Evolutionary conservation across 64 coral and sea anemone species (phyloP), one percentile per base, ranked within the genome.

Genomic region (Stichodactyla mertensii): DNA sequence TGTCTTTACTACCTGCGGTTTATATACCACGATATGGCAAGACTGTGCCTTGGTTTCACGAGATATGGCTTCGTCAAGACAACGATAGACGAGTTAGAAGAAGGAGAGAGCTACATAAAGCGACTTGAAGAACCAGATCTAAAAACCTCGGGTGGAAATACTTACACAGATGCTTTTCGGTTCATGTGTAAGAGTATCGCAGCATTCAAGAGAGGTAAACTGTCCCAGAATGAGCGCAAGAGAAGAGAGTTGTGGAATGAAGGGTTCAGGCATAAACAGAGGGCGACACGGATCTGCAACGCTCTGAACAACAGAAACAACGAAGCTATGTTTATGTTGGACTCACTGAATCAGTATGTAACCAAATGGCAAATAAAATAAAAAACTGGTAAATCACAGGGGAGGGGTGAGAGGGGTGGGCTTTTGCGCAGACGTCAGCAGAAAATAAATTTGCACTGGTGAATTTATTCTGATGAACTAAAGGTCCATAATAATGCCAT

Each of bases 101-200:
- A 85, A 16, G 83, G 15, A 28, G 59, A 85, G 51, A 16, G 12
- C 0, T 31, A n/a, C 19, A 62, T 85, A 27, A 27, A 66, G 55
- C 83, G 83, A 19, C 83, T 85, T 28, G 83, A 85, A 85, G 83
- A 85, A 85, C 56, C 55, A 28, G 83, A 85, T 19, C 55, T 66
- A 3, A 64, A 64, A 85, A 52, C 62, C 13, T 23, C 19, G 6
- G 66, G 23, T 8, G 66, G 22, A 28, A 64, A 64, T 51, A 67
- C 57, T 5, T 85, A 85, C 23, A 62, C 57, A 16, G 83, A 85
- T 45, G 83, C 56, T 45, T 85, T 31, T 85, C 83, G 83, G 6
- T 58, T 85, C 26, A 85, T 85, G 11, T 85, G 83, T 51, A 85
- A 85, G 24, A 85, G 59, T 23, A 85, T 62, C 28, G 62, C 62